phyloP scores from a whole-genome alignment of 2,113 vertebrate genomes.

The western clawed frog (Xenopus tropicalis) region DNA sequence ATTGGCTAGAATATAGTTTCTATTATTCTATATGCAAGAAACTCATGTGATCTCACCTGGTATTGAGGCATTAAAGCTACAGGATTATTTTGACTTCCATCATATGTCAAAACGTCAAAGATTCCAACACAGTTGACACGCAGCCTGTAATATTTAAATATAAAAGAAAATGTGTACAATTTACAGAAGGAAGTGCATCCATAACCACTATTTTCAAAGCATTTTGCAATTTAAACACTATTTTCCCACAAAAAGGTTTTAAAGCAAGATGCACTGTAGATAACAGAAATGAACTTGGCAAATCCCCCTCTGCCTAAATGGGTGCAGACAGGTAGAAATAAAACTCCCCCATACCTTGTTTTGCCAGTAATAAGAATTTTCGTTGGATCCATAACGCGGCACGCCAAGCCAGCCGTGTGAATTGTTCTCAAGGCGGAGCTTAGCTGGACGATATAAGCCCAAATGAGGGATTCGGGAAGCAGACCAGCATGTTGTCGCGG shows the following conservation, averaged over 20 bases:
- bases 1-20: too few species aligned
- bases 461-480: slow-evolving; percentile 94
- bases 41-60: slow-evolving; percentile 74
- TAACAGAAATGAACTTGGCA: too few species aligned
- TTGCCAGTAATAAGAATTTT: slow-evolving; percentile 98
- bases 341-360: slow-evolving; percentile 72
- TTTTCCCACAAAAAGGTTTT: too few species aligned
- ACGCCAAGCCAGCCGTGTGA: slow-evolving; percentile 93
- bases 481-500: slow-evolving; percentile 94
- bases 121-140: slow-evolving; percentile 96
- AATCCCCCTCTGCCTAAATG: too few species aligned
- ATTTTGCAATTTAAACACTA: too few species aligned
- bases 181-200: too few species aligned
- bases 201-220: too few species aligned
- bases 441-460: slow-evolving; percentile 97
- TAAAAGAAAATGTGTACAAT: too few species aligned
- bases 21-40: too few species aligned
- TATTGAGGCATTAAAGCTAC: slow-evolving; percentile 97
- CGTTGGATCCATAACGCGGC: slow-evolving; percentile 96
- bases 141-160: slow-evolving; percentile 69
- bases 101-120: slow-evolving; percentile 98
- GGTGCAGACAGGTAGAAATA: too few species aligned
- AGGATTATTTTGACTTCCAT: slow-evolving; percentile 97
- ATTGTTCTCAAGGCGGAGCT: slow-evolving; percentile 93
- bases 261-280: too few species aligned